These are phyloP conservation scores for Epicauta chinensis DNA, from an alignment of 1,140 invertebrate species.

Conservation along the genomic window DNA sequence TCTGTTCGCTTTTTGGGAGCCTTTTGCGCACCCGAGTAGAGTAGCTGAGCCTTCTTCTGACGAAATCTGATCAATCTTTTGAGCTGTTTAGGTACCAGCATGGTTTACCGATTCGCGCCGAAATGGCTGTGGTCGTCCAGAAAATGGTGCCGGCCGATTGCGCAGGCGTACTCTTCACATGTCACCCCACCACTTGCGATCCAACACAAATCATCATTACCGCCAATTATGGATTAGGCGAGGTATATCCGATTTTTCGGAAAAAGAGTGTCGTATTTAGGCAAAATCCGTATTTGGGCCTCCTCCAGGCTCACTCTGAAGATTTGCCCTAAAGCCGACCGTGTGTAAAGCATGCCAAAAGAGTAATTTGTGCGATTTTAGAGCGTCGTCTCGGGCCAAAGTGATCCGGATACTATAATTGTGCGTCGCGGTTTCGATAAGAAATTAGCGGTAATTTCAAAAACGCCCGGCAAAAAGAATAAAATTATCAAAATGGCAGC, in stretches of 20 bases:
- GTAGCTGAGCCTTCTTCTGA: too few relatives aligned
- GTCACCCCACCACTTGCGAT: conserved; percentile 64
- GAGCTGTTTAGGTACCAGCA: too few relatives aligned
- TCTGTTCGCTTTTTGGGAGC: too few relatives aligned
- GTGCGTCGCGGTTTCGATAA: conserved; percentile 48
- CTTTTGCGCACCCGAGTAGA: too few relatives aligned
- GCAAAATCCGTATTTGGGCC: too few relatives aligned
- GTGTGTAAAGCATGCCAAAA: too few relatives aligned
- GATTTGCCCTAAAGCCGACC: too few relatives aligned
- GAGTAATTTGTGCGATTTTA: conserved; percentile 41
- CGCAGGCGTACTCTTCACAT: conserved; percentile 76
- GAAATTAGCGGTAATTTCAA: conserved; percentile 45
- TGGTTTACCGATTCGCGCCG: conserved; percentile 56
- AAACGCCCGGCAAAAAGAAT: conserved; percentile 52
- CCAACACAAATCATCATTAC: conserved; percentile 62
- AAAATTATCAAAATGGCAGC: conserved; percentile 46
- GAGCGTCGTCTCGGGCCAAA: conserved; percentile 68
- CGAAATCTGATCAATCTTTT: too few relatives aligned
- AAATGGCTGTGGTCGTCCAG: conserved; percentile 79
- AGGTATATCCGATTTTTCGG: conserved; percentile 45
- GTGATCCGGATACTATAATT: conserved; percentile 67
- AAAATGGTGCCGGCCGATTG: conserved; percentile 62
- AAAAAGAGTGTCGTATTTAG: too few relatives aligned
- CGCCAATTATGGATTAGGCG: conserved; percentile 75
- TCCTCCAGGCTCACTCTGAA: too few relatives aligned